A percentile compares a stretch with the other conserved stretches of the same genome.
Evolutionary conservation across 2,888 invertebrate species (phyloP).

Genomic region (Eulithis testata): DNA sequence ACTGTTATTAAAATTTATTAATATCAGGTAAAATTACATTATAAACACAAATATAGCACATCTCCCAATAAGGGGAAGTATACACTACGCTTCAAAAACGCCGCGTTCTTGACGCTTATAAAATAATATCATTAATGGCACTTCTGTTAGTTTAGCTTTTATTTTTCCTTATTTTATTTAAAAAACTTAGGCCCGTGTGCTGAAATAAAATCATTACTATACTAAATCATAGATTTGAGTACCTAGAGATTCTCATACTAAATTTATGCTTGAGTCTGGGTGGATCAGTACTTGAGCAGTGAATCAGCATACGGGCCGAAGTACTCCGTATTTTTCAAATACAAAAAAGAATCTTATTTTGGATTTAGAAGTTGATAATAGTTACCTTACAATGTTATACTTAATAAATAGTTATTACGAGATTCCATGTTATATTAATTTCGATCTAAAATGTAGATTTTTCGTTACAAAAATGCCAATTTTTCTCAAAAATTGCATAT

Average conservation of each 20-base stretch:
- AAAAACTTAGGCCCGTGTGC: conserved; percentile 16
- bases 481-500: conserved; percentile 30
- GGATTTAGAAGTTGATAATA: background rate
- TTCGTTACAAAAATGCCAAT: conserved; percentile 38
- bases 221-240: no score
- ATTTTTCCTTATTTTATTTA: conserved; percentile 27
- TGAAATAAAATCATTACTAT: no score
- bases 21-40: conserved; percentile 44
- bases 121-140: conserved; percentile 71
- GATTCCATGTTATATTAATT: conserved; percentile 33
- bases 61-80: conserved; percentile 23
- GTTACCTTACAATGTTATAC: background rate
- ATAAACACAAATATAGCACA: conserved; percentile 40
- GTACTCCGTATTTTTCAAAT: conserved; percentile 7
- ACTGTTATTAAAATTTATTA: conserved; percentile 42
- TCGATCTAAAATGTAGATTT: conserved; percentile 7
- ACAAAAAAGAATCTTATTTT: background rate
- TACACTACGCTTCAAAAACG: conserved; percentile 22
- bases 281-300: no score
- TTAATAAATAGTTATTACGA: conserved; percentile 11
- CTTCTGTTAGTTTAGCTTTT: conserved; percentile 58
- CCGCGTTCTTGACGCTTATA: conserved; percentile 43
- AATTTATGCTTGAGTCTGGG: no score
- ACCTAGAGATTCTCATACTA: no score
- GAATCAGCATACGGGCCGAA: no score